A percentile compares a stretch with the other conserved stretches of the same genome.
These are phyloP conservation scores for Sinocyclocheilus rhinocerous DNA, from an alignment of 2,113 vertebrate genomes.

Conservation along the genomic window DNA sequence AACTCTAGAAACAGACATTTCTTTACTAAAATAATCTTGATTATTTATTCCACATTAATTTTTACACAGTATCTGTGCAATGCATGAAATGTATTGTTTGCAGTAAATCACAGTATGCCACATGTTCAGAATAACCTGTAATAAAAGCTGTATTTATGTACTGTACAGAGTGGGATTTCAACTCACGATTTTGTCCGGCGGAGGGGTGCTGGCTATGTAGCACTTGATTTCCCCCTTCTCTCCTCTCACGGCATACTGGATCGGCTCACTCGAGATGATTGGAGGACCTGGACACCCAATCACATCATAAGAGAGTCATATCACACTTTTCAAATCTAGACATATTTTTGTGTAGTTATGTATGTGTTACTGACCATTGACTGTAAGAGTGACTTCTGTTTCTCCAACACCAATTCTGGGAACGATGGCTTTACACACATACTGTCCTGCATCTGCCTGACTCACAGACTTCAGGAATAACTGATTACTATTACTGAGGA, in stretches of 20 bases:
- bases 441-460: conserved; percentile 89
- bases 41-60: not conserved
- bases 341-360: not conserved
- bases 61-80: not conserved
- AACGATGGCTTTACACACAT: conserved; percentile 95
- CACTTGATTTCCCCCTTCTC: conserved; percentile 92
- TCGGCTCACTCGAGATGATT: conserved; percentile 89
- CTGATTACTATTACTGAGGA: conserved; percentile 97
- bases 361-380: conserved; percentile 82
- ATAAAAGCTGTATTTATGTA: not conserved
- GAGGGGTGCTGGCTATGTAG: conserved; percentile 93
- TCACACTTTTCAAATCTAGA: not conserved
- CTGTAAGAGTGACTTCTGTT: conserved; percentile 87
- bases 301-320: not conserved
- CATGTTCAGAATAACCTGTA: not conserved
- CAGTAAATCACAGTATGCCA: not conserved
- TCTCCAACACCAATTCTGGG: conserved; percentile 93
- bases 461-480: conserved; percentile 89
- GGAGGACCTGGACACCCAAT: conserved; percentile 80
- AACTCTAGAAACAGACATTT: not conserved
- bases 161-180: not conserved
- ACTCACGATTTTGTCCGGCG: conserved; percentile 95
- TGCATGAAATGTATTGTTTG: not conserved
- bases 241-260: conserved; percentile 87
- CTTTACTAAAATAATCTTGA: not conserved